These are phyloP conservation scores for Lindbergichthys nudifrons DNA, from an alignment of 2,797 vertebrate species.

Conservation along the genomic window DNA sequence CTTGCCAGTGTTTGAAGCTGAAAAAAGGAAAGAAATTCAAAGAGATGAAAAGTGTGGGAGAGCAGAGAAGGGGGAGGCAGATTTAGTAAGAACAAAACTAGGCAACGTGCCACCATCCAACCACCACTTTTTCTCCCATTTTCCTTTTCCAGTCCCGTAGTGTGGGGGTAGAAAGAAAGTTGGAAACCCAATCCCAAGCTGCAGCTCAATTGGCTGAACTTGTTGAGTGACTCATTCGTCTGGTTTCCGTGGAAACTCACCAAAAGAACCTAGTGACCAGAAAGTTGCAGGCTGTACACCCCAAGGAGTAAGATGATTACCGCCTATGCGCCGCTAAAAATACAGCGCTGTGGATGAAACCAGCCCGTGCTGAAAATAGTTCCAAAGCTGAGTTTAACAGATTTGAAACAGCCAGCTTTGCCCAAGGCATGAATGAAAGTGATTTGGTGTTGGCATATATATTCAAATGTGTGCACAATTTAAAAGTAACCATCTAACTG, in stretches of 20 bases:
- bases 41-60: slow-evolving; percentile 48
- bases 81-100: slow-evolving; percentile 64
- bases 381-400: slow-evolving; percentile 19
- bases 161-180: slow-evolving; percentile 16
- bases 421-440: slow-evolving; percentile 2
- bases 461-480: no score
- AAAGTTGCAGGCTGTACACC: slow-evolving; percentile 45
- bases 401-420: slow-evolving; percentile 11
- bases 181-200: slow-evolving; percentile 52
- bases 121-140: slow-evolving; percentile 40
- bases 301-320: slow-evolving; percentile 64
- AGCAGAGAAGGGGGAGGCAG: slow-evolving; percentile 36
- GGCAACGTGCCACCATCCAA: slow-evolving; percentile 54
- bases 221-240: slow-evolving; percentile 75
- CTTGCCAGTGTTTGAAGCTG: background rate
- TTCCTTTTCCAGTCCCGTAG: slow-evolving; percentile 67
- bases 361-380: background rate
- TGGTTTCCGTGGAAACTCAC: slow-evolving; percentile 75
- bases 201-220: slow-evolving; percentile 57
- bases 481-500: no score
- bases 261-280: slow-evolving; percentile 64
- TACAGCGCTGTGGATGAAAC: slow-evolving; percentile 39
- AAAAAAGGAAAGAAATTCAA: slow-evolving; percentile 21
- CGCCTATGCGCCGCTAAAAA: slow-evolving; percentile 66
- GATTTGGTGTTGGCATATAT: no score